Percentiles rank a stretch among this genome's conserved stretches.
These are phyloP conservation scores for Addax nasomaculatus DNA, from an alignment of 2,113 vertebrate genomes.

Conservation along the genomic window DNA sequence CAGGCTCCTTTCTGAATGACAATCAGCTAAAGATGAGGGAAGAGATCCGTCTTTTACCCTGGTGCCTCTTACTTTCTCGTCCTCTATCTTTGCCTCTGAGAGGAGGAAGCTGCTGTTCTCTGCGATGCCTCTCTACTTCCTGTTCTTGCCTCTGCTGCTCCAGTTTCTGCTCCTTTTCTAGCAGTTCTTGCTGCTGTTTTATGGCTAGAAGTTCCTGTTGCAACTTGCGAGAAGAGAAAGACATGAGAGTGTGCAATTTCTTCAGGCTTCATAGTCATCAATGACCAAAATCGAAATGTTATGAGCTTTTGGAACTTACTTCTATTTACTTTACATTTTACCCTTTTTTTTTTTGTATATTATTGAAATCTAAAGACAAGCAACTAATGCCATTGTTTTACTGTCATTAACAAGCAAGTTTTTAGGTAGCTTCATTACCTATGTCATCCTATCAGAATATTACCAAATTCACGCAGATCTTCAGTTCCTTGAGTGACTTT, in stretches of 20 bases:
- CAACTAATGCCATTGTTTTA: background rate
- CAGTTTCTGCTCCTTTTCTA: conserved; percentile 96
- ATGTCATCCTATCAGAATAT: background rate
- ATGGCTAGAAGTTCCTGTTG: conserved; percentile 98
- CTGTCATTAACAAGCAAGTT: background rate
- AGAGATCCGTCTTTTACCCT: conserved; percentile 44
- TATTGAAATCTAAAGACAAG: background rate
- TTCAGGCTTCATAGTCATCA: conserved; percentile 60
- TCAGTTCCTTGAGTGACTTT: background rate
- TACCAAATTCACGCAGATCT: background rate
- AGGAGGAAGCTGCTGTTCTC: conserved; percentile 92
- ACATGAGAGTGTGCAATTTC: conserved; percentile 81
- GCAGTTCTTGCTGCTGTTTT: conserved; percentile 97
- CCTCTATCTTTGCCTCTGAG: conserved; percentile 94
- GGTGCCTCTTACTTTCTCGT: conserved; percentile 93
- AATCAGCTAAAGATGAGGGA: background rate
- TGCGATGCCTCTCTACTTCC: conserved; percentile 92
- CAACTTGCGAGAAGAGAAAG: conserved; percentile 88
- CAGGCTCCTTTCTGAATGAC: background rate
- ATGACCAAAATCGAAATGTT: conserved; percentile 43
- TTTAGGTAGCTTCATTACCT: background rate
- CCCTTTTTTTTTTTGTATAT: background rate
- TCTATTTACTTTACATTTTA: conserved; percentile 31
- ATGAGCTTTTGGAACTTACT: conserved; percentile 26
- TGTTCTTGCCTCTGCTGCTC: conserved; percentile 96